These are phyloP conservation scores for Valencia hispanica DNA, from an alignment of 2,797 vertebrate genomes.

Conservation along the genomic window DNA sequence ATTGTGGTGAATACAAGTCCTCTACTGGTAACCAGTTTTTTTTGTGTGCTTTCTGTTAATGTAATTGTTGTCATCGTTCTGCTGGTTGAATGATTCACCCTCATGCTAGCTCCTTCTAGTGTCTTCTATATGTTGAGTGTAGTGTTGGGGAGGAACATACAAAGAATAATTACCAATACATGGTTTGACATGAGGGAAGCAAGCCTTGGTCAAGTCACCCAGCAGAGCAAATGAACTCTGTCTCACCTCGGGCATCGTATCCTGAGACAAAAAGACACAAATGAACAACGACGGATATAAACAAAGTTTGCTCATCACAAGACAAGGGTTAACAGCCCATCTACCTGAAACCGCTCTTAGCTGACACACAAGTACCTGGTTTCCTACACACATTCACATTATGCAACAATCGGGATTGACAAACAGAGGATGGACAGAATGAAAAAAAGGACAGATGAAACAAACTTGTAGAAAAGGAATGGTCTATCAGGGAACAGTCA, in stretches of 20 bases:
- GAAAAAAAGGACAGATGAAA: background rate
- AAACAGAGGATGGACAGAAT: background rate
- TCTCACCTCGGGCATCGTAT: conserved; percentile 94
- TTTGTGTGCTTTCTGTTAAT: background rate
- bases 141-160: background rate
- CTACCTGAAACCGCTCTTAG: background rate
- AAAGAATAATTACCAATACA: conserved; percentile 85
- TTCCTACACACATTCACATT: background rate
- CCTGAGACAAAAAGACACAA: conserved; percentile 72
- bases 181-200: conserved; percentile 93
- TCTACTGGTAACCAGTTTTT: background rate
- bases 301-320: conserved; percentile 18
- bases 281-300: conserved; percentile 37
- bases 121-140: background rate
- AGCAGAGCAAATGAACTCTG: conserved; percentile 94
- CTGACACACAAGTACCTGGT: background rate
- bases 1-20: background rate
- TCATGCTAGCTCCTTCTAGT: background rate
- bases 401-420: background rate
- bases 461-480: background rate
- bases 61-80: too few relatives aligned
- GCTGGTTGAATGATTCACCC: too few relatives aligned
- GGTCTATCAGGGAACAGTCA: too few relatives aligned
- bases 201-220: conserved; percentile 93
- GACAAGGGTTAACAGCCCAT: background rate